These are phyloP conservation scores for Cyrtonyx montezumae DNA, from an alignment of 2,113 vertebrate genomes.

Conservation along the genomic window DNA sequence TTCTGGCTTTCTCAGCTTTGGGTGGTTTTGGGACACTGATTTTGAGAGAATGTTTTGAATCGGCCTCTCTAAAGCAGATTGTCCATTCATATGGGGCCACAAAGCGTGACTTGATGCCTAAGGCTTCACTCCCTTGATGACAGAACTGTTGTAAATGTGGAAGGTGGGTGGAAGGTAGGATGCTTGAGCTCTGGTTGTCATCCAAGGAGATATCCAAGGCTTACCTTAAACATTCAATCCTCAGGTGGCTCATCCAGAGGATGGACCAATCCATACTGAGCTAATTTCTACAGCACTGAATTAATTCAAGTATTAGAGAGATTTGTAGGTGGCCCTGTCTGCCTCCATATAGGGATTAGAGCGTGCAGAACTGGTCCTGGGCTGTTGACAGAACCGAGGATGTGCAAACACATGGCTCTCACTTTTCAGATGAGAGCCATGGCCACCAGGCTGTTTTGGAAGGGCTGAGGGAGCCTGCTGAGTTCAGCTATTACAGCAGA, in stretches of 20 bases:
- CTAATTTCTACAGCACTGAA: background rate
- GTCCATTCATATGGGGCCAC: background rate
- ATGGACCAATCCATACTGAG: background rate
- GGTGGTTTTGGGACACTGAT: background rate
- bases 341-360: background rate
- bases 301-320: background rate
- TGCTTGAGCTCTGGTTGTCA: background rate
- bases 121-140: background rate
- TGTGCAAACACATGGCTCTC: rapidly evolving
- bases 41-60: background rate
- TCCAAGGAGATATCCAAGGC: background rate
- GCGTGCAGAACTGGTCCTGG: background rate
- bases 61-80: background rate
- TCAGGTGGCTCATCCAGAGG: background rate
- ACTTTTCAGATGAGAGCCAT: background rate
- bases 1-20: rapidly evolving
- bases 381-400: constrained; percentile 1
- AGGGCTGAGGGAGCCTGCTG: constrained; percentile 25
- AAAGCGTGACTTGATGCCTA: background rate
- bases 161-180: background rate
- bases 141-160: background rate
- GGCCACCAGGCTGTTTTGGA: constrained; percentile 49
- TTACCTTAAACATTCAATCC: background rate
- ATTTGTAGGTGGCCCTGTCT: background rate
- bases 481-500: constrained; percentile 24